Evolutionary conservation across 2,113 vertebrate genomes (phyloP), one percentile per base, ranked within the genome.

Genomic region (Callospermophilus lateralis): DNA sequence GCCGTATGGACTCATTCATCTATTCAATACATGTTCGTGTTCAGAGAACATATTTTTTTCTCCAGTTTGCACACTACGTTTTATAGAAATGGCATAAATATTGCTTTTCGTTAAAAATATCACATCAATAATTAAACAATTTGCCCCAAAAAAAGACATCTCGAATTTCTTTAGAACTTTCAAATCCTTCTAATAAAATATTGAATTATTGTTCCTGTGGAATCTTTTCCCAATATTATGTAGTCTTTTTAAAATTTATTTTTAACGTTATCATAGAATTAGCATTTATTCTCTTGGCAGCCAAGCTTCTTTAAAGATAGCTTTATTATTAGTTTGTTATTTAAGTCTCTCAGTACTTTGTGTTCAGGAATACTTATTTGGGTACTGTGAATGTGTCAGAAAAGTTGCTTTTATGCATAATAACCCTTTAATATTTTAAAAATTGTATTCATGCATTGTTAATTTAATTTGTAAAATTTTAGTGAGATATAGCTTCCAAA

Each of bases 171-270:
- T 65, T 63, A 51, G 1, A 89, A 39, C 15, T 39, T 93, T 84
- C 32, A 95, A 92, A 76, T 89, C 20, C 11, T 16, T 92, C 32
- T 81, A 89, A 86, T 73, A 85, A 93, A 80, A 85, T 16, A 73
- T 19, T 61, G 34, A 88, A 39, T 6, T 5, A 73, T 24, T 16
- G 79, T 58, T 12, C 2, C n/a, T 2, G 13, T 70, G 42, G 53
- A 84, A 89, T 90, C 9, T 2, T 74, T 84, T 73, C 48, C 26
- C n/a, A 68, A 28, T 48, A 8, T 30, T 53, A 63, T n/a, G 6
- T 24, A 63, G 22, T 16, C n/a, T 61, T 63, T 61, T 39, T 32
- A 17, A 45, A 34, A 42, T 51, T 58, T 74, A 85, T 72, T 53
- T 81, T 63, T n/a, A 42, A 74, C 26, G 81, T 93, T 37, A 61